These are phyloP conservation scores for Pollicipes pollicipes DNA, from an alignment of 1,140 invertebrate species.

Conservation along the genomic window DNA sequence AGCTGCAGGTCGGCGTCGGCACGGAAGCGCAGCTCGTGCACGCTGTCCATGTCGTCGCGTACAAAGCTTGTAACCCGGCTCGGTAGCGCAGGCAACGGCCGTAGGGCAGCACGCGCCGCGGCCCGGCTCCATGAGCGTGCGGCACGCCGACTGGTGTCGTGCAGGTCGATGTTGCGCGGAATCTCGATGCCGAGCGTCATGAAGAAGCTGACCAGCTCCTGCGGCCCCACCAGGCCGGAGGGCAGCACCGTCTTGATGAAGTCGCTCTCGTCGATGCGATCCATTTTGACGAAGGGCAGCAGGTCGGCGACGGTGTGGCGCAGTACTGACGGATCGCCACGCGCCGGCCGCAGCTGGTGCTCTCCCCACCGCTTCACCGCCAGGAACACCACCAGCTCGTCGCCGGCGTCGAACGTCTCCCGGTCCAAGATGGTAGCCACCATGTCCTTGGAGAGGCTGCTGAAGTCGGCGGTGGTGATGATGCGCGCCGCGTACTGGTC, in stretches of 20 bases:
- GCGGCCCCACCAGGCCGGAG: slow-evolving; percentile 17
- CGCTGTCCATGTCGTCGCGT: slow-evolving; percentile 15
- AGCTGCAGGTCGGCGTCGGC: slow-evolving; percentile 18
- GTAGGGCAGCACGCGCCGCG: neutral
- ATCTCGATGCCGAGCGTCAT: slow-evolving; percentile 19
- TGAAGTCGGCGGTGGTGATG: slow-evolving; percentile 16
- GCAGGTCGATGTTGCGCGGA: slow-evolving; percentile 16
- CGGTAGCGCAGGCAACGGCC: slow-evolving; percentile 5
- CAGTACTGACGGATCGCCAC: slow-evolving; percentile 11
- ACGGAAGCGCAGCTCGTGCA: slow-evolving; percentile 17
- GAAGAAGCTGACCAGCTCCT: slow-evolving; percentile 19
- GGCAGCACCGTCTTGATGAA: slow-evolving; percentile 18
- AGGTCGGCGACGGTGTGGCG: slow-evolving; percentile 14
- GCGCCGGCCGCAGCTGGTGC: slow-evolving; percentile 13
- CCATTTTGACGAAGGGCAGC: slow-evolving; percentile 16
- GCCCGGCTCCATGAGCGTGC: neutral
- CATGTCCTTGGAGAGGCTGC: slow-evolving; percentile 14
- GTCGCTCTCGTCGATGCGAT: slow-evolving; percentile 16
- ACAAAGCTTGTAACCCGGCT: slow-evolving; percentile 10
- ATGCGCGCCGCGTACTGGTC: slow-evolving; percentile 13
- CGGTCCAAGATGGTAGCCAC: slow-evolving; percentile 14
- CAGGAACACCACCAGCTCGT: slow-evolving; percentile 18
- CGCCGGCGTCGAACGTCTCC: slow-evolving; percentile 14
- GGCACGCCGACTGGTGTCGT: slow-evolving; percentile 7
- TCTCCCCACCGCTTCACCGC: slow-evolving; percentile 19